Percentiles rank a stretch among this genome's conserved stretches.
Conservation (phyloP, 1,140 invertebrate species). For the Melipona quadrifasciata region DNA sequence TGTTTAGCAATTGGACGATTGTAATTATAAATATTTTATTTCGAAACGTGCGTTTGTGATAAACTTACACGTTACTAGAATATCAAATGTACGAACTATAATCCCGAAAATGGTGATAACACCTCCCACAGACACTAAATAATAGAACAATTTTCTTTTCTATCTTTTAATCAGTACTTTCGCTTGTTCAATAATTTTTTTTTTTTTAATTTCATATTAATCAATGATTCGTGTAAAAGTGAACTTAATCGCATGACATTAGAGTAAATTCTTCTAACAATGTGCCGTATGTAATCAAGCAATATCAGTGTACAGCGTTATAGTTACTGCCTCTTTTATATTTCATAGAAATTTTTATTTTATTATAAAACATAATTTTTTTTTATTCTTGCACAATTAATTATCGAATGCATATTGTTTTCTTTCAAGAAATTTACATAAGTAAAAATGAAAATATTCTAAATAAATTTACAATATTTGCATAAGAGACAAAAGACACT, state of each 20-base stretch:
- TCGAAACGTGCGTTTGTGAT: constrained; percentile 15
- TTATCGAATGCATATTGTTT: background rate
- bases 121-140: constrained; percentile 53
- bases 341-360: constrained; percentile 30
- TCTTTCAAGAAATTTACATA: background rate
- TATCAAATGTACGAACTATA: constrained; percentile 36
- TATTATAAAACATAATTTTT: constrained; percentile 16
- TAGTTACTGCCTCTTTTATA: constrained; percentile 12
- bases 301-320: constrained; percentile 44
- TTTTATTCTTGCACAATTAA: background rate
- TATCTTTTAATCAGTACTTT: constrained; percentile 43
- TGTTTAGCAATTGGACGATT: constrained; percentile 68
- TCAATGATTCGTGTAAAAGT: constrained; percentile 41
- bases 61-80: constrained; percentile 19
- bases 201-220: constrained; percentile 23
- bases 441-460: background rate
- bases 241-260: constrained; percentile 34
- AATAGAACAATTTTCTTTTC: constrained; percentile 41
- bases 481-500: constrained; percentile 16
- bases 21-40: constrained; percentile 52
- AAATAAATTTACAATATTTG: constrained; percentile 26
- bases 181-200: constrained; percentile 29
- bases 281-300: constrained; percentile 51
- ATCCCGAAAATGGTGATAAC: constrained; percentile 24
- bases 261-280: constrained; percentile 50